Percentiles rank a stretch among this genome's conserved stretches.
phyloP scores from a whole-genome alignment of 2,888 invertebrate species.

The Phyto melanocephala region DNA sequence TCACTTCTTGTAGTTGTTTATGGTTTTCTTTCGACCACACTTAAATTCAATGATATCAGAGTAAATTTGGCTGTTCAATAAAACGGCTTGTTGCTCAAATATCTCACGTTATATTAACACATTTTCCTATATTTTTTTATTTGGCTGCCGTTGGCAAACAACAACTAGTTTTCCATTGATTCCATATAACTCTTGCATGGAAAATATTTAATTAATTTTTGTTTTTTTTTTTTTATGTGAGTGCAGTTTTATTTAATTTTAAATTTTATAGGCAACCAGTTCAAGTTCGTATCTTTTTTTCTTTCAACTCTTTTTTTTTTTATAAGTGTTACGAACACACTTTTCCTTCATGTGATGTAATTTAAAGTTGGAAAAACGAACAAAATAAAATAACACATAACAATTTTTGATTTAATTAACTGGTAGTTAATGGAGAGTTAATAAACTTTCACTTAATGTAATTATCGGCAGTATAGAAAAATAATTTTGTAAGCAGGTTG shows the following conservation, averaged over 20 bases:
- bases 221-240: constrained; percentile 12
- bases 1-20: background rate
- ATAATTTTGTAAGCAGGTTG: background rate
- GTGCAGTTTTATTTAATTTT: constrained; percentile 29
- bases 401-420: constrained; percentile 36
- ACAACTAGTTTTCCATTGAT: constrained; percentile 34
- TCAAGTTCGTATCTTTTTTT: constrained; percentile 43
- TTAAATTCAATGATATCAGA: constrained; percentile 26
- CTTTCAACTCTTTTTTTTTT: background rate
- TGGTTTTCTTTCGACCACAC: constrained; percentile 7
- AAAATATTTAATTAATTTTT: constrained; percentile 52
- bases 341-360: constrained; percentile 61
- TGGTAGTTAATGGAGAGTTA: constrained; percentile 37
- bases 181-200: constrained; percentile 24
- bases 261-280: constrained; percentile 59
- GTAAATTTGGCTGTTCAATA: background rate
- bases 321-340: constrained; percentile 16
- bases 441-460: constrained; percentile 39
- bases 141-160: background rate
- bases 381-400: constrained; percentile 31
- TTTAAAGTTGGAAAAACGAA: constrained; percentile 3
- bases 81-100: constrained; percentile 25
- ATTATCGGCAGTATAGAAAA: background rate
- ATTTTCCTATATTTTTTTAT: constrained; percentile 67
- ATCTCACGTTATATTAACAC: constrained; percentile 72